Base-by-base conservation (phyloP, 2,113 vertebrate species). In the Melanocharis versteri region DNA sequence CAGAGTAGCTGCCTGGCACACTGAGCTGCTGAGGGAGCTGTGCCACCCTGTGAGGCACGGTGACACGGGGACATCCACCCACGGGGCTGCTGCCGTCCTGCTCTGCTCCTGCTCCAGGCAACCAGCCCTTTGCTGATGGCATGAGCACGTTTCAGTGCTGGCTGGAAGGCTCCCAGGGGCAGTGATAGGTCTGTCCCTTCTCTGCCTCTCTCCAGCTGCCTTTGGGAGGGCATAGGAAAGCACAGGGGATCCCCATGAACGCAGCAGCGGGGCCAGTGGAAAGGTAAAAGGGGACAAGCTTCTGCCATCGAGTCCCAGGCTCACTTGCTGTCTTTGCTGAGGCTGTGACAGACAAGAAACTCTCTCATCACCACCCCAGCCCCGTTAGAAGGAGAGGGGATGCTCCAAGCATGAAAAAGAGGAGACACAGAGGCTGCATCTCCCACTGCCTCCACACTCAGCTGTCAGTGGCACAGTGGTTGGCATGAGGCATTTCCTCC, bases 221-320 rank as follows among this genome's bases (percentile, higher is more conserved):
- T 53, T 19, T 15, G 27, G 33, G 50, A 85, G 13, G 18, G 0
- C 5, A 39, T 0, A 48, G 0, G 1, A 71, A 75, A 53, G n/a
- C 30, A 7, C 5, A 2, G 0, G 5, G 31, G 33, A 35, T 13
- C 51, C 15, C 58, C 9, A 2, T 2, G 39, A 17, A 16, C 0
- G 0, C 40, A 23, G 53, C 62, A 68, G 37, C 0, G 7, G 30
- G 61, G 4, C 58, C 81, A 30, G 27, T 2, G 15, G 37, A 58
- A n/a, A 58, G 33, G 37, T 14, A 6, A 39, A 31, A 80, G 9
- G 28, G 9, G 8, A 73, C 17, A 57, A 78, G 35, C 11, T 61
- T 31, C 53, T 90, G 79, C 62, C 39, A 39, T 15, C 0, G 0
- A 60, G 66, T 7, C 27, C 22, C 62, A 69, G 31, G 30, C 57